Percentiles rank a stretch among this genome's conserved stretches.
These are phyloP conservation scores for Apoda limacodes DNA, from an alignment of 2,888 invertebrate genomes.

Conservation along the genomic window DNA sequence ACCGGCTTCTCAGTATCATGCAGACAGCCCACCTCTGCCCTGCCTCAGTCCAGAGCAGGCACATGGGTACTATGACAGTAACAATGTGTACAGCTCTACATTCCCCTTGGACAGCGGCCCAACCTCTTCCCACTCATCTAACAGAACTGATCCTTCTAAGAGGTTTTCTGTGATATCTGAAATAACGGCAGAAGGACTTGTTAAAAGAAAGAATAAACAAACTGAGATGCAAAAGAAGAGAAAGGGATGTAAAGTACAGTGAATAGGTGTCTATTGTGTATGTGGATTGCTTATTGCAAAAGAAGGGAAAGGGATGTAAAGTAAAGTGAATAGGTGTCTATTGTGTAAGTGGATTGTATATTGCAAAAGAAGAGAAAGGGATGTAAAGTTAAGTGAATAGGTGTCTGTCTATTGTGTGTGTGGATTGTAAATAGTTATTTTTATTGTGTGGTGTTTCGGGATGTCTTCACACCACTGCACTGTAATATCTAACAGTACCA, in stretches of 20 bases:
- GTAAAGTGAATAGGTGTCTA: constrained; percentile 39
- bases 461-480: no score
- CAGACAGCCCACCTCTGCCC: constrained; percentile 42
- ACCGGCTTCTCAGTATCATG: constrained; percentile 58
- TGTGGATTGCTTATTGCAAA: no score
- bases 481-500: no score
- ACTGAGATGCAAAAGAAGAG: constrained; percentile 50
- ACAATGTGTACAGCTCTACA: constrained; percentile 49
- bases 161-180: constrained; percentile 59
- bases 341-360: no score
- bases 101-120: constrained; percentile 36
- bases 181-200: constrained; percentile 54
- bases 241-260: constrained; percentile 61
- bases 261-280: constrained; percentile 16
- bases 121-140: constrained; percentile 22
- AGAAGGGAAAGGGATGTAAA: constrained; percentile 58
- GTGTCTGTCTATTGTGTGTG: constrained; percentile 1
- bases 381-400: constrained; percentile 54
- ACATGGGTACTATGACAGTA: constrained; percentile 53
- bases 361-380: constrained; percentile 55
- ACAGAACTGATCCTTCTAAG: constrained; percentile 40
- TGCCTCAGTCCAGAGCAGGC: no score
- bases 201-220: constrained; percentile 55
- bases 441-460: no score
- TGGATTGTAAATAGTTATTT: no score